A percentile compares a stretch with the other conserved stretches of the same genome.
phyloP scores from a whole-genome alignment of 2,888 invertebrate genomes.

The Amblyteles armatorius region DNA sequence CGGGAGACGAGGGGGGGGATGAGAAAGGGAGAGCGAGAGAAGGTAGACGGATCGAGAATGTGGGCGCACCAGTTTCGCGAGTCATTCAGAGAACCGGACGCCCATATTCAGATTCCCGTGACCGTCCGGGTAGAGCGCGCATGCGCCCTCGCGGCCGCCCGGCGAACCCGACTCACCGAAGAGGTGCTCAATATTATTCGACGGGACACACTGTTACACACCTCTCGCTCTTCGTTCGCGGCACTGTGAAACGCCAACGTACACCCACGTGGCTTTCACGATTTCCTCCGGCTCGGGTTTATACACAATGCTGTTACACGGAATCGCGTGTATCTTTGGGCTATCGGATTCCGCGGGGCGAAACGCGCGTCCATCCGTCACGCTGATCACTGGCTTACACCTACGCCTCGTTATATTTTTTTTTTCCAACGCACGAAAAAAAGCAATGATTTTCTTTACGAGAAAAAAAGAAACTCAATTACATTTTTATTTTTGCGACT shows the following conservation, averaged over 20 bases:
- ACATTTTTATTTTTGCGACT: too few species aligned
- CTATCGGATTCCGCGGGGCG: slow-evolving; percentile 1
- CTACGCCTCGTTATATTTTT: background rate
- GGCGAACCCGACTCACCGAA: slow-evolving; percentile 39
- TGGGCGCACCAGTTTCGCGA: slow-evolving; percentile 80
- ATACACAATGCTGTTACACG: slow-evolving; percentile 38
- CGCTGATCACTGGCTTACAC: background rate
- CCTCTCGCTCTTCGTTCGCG: slow-evolving; percentile 22
- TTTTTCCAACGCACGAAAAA: background rate
- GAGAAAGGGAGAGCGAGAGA: slow-evolving; percentile 16
- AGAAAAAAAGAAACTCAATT: too few species aligned
- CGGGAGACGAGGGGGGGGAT: too few species aligned
- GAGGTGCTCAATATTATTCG: slow-evolving; percentile 64
- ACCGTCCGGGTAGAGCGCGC: slow-evolving; percentile 46
- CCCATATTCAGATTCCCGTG: slow-evolving; percentile 72
- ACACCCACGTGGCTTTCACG: slow-evolving; percentile 56
- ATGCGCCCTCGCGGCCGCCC: slow-evolving; percentile 36
- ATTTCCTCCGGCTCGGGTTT: slow-evolving; percentile 27
- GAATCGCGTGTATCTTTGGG: slow-evolving; percentile 13
- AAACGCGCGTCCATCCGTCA: slow-evolving; percentile 10
- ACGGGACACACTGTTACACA: slow-evolving; percentile 27
- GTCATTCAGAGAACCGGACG: slow-evolving; percentile 74
- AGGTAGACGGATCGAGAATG: slow-evolving; percentile 73
- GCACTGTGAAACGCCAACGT: slow-evolving; percentile 32
- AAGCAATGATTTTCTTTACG: background rate